Evolutionary conservation across 2,888 invertebrate species (phyloP).

Genomic region (Stenolophus ochropezus): DNA sequence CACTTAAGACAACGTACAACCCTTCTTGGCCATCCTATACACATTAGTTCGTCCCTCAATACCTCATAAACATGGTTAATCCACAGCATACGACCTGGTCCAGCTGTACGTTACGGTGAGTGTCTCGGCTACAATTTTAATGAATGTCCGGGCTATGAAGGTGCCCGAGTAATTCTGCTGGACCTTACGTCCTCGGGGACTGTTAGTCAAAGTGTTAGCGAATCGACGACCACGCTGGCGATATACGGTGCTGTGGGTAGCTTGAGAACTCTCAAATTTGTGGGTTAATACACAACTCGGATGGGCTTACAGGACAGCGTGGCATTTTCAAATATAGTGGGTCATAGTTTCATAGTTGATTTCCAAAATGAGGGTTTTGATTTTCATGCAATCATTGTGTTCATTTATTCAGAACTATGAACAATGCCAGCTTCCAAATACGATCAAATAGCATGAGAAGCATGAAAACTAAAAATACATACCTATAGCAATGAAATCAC

Average conservation of each 20-base stretch:
- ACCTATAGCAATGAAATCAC: too few species aligned
- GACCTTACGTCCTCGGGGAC: neutral
- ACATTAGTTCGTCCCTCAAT: neutral
- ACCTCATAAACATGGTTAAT: neutral
- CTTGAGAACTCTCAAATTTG: too few species aligned
- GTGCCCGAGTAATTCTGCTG: neutral
- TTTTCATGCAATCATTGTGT: too few species aligned
- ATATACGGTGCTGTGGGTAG: neutral
- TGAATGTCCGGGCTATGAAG: neutral
- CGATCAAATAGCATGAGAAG: too few species aligned
- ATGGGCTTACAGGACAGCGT: too few species aligned
- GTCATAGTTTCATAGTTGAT: too few species aligned
- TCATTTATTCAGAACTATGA: too few species aligned
- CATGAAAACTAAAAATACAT: too few species aligned
- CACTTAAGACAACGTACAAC: neutral
- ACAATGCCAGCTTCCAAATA: too few species aligned
- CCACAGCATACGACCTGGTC: neutral
- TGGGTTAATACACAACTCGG: neutral
- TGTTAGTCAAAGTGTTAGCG: slow-evolving; percentile 3
- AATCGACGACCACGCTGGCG: neutral
- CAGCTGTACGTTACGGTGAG: neutral
- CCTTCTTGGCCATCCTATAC: neutral
- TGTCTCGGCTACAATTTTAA: neutral
- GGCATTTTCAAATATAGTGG: too few species aligned
- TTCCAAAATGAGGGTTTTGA: too few species aligned